Base-by-base conservation (phyloP, 2,888 invertebrate species). In the Antheraea assamensis region DNA sequence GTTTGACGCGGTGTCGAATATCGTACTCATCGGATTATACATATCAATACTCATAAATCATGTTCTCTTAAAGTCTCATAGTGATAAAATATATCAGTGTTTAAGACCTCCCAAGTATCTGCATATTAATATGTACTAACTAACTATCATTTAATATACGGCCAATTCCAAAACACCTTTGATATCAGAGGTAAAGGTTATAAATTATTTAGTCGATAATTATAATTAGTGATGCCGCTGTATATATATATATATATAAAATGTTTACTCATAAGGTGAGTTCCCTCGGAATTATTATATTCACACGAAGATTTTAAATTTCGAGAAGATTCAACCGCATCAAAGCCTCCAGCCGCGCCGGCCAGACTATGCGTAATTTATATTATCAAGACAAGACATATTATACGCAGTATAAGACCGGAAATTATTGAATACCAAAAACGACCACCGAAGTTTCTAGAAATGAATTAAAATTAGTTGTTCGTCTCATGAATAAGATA, bases 381-480 rank as follows among this genome's bases (percentile, higher is more conserved):
- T 88, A 81, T 85, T 88, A 87, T 86, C 84, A 83, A 79, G 81
- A 80, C 81, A 80, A n/a, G n/a, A n/a, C n/a, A n/a, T n/a, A n/a
- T n/a, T 81, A 81, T 81, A 82, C 77, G 78, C 79, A 78, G 79
- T 81, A 82, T 87, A 83, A 82, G 88, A 87, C 90, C 92, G 92
- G 92, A 92, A 88, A 90, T 89, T 87, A 89, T 88, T 87, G 86
- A 87, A 92, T 92, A 82, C 91, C 90, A 74, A 84, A 82, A 85
- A 87, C 87, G 15, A 73, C 70, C 27, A 49, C 49, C 49, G n/a
- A n/a, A 3, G n/a, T 35, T 35, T 68, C 10, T 68, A 24, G 35
- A 68, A 68, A 35, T 10, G 19, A 21, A 7, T 31, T 31, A 21
- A 35, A n/a, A 68, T n/a, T 10, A 35, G 10, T 66, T 66, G 3